phyloP scores from a whole-genome alignment of 2,113 vertebrate genomes.

The Sciurus niger region DNA sequence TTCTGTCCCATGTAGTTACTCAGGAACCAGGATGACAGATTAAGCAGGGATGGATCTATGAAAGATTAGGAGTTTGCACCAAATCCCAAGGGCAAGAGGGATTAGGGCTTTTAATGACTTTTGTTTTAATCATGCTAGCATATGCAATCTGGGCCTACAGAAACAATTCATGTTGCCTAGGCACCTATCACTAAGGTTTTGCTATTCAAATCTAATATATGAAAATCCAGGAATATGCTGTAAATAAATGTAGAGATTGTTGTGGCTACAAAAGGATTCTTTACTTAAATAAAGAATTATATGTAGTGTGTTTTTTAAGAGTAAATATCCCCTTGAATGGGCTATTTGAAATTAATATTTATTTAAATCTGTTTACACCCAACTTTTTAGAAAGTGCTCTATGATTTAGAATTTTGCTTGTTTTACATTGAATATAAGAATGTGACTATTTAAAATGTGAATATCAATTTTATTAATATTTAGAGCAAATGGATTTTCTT shows the following conservation, averaged over 20 bases:
- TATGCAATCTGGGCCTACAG: not conserved
- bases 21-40: not conserved
- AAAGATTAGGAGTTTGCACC: constrained; percentile 43
- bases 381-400: constrained; percentile 27
- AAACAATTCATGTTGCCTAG: not conserved
- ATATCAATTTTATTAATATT: not conserved
- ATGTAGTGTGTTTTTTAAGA: constrained; percentile 24
- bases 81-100: constrained; percentile 34
- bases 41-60: not conserved
- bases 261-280: not conserved
- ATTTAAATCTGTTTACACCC: not conserved
- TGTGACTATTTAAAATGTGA: constrained; percentile 41
- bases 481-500: not conserved
- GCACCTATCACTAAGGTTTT: constrained; percentile 24
- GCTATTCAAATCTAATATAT: constrained; percentile 52
- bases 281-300: constrained; percentile 60
- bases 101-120: constrained; percentile 67
- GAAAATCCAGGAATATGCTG: constrained; percentile 63
- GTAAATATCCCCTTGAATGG: not conserved
- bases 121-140: constrained; percentile 28
- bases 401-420: not conserved
- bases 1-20: constrained; percentile 23
- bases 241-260: constrained; percentile 52
- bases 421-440: not conserved
- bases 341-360: constrained; percentile 41